These are phyloP conservation scores for Eulemur rubriventer DNA, from an alignment of 2,797 vertebrate species.

Conservation along the genomic window DNA sequence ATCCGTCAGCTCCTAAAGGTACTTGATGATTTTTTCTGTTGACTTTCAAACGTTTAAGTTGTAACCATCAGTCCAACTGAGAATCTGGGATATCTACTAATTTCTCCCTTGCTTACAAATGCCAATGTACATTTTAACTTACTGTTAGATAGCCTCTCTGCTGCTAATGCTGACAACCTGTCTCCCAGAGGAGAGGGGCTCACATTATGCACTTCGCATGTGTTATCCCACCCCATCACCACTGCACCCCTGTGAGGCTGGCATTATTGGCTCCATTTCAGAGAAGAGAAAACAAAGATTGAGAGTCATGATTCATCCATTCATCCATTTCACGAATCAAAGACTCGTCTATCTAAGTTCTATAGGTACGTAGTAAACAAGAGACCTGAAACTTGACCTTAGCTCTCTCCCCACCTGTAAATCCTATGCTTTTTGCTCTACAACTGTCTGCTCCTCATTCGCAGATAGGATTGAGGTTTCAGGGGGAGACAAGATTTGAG, in stretches of 20 bases:
- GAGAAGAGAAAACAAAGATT: neutral
- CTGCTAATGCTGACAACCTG: neutral
- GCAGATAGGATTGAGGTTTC: neutral
- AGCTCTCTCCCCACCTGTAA: neutral
- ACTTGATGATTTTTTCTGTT: constrained; percentile 5
- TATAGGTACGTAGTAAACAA: neutral
- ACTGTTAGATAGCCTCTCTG: constrained; percentile 56
- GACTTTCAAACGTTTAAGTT: constrained; percentile 5
- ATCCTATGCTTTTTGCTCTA: neutral
- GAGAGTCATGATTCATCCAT: neutral
- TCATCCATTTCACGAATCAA: neutral
- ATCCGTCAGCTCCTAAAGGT: neutral
- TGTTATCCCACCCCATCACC: accelerated
- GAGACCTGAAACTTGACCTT: neutral
- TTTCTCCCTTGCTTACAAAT: constrained; percentile 49
- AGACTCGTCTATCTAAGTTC: neutral
- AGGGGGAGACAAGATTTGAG: neutral
- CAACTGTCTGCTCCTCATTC: neutral
- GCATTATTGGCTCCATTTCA: neutral
- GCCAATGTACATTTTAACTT: constrained; percentile 54
- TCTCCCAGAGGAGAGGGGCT: neutral
- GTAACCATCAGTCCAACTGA: neutral
- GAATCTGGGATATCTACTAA: constrained; percentile 33
- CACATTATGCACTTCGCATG: accelerated
- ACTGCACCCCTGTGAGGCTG: accelerated